These are phyloP conservation scores for Choloepus hoffmanni DNA, from an alignment of 2,113 vertebrate species.

Conservation along the genomic window DNA sequence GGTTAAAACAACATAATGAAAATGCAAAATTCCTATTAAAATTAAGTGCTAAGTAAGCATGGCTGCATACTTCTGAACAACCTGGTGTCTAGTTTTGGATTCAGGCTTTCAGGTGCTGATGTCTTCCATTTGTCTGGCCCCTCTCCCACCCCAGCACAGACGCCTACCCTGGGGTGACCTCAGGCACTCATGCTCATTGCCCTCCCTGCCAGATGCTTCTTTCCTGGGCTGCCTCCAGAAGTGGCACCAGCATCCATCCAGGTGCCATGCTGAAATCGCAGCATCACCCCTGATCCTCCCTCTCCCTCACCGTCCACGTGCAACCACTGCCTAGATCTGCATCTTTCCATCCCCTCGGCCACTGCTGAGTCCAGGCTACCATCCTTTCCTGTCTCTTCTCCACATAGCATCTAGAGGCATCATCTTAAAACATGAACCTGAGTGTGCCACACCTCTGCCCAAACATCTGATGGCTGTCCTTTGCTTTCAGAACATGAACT, in stretches of 20 bases:
- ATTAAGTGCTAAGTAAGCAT: background rate
- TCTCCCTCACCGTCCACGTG: background rate
- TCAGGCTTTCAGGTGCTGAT: background rate
- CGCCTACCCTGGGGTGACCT: background rate
- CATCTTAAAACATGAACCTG: background rate
- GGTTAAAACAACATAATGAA: background rate
- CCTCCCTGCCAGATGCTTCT: accelerated
- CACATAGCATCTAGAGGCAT: background rate
- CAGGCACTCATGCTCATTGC: background rate
- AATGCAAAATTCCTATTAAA: background rate
- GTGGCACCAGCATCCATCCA: too few relatives aligned
- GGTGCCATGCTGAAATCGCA: background rate
- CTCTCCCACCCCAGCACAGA: background rate
- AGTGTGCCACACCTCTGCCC: background rate
- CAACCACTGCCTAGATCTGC: background rate
- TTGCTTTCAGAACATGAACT: background rate
- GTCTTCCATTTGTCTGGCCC: too few relatives aligned
- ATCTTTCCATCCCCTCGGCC: too few relatives aligned
- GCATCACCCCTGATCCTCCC: too few relatives aligned
- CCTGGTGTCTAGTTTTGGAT: background rate
- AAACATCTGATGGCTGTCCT: background rate
- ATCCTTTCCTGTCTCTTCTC: background rate
- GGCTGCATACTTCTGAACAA: background rate
- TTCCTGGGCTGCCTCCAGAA: background rate
- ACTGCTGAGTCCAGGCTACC: background rate